These are phyloP conservation scores for Xanthia togata DNA, from an alignment of 2,888 invertebrate species.

Conservation along the genomic window DNA sequence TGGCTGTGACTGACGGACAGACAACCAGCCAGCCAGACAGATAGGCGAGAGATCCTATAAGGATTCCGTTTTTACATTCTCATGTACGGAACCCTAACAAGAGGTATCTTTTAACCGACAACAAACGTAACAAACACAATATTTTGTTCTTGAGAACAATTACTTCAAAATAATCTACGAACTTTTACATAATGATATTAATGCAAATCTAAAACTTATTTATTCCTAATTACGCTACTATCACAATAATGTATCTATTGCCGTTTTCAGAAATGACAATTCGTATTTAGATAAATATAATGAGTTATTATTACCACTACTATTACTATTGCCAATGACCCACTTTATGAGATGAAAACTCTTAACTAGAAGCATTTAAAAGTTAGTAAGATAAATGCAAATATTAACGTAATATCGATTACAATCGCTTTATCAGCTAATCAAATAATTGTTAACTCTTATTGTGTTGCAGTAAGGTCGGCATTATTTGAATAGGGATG, in stretches of 20 bases:
- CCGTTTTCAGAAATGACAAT: constrained; percentile 50
- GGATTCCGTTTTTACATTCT: too few species aligned
- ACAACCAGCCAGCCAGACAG: too few species aligned
- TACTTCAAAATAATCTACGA: constrained; percentile 32
- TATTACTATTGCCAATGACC: constrained; percentile 47
- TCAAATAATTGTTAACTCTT: constrained; percentile 44
- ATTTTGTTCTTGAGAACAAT: constrained; percentile 17
- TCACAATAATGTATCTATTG: constrained; percentile 37
- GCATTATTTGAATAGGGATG: constrained; percentile 27
- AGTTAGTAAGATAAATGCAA: constrained; percentile 46
- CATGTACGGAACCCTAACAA: too few species aligned
- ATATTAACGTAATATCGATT: constrained; percentile 53
- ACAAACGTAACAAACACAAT: background rate
- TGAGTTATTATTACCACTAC: constrained; percentile 41
- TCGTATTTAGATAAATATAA: constrained; percentile 55
- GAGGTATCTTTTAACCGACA: too few species aligned
- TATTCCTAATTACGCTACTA: constrained; percentile 47
- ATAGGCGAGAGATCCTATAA: too few species aligned
- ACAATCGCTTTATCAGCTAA: constrained; percentile 52
- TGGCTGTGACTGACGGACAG: too few species aligned
- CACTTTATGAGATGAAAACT: constrained; percentile 44
- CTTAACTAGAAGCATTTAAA: constrained; percentile 32
- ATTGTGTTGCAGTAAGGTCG: constrained; percentile 43
- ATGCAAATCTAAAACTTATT: constrained; percentile 51
- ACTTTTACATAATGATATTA: constrained; percentile 36